Evolutionary conservation across 2,888 invertebrate genomes (phyloP), one percentile per base, ranked within the genome.

Genomic region (Drosophila siamana): DNA sequence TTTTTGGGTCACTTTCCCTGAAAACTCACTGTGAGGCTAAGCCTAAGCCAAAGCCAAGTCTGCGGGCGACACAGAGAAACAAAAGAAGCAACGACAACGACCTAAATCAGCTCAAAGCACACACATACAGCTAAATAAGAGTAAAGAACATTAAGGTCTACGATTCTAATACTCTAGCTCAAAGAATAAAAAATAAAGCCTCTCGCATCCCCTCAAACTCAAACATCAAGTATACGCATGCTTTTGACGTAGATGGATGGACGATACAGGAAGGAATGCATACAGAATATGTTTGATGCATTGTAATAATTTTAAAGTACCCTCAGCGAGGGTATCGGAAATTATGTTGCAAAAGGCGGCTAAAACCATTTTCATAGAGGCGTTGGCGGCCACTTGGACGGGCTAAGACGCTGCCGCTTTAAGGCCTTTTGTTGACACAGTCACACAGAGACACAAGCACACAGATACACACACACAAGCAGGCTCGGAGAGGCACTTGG

Each of bases 401-500:
- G 40, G 38, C 63, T 51, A 40, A 64, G 51, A 59, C 54, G 63
- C 55, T 52, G 64, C 51, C 69, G 61, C 75, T 69, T 78, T 67
- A 78, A 81, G 79, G 54, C 65, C 57, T 64, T 61, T 64, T 67
- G 74, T 78, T 74, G 75, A 71, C 67, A 74, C 72, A 57, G 38
- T 54, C 61, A 60, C 59, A 65, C 40, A 59, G 28, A 57, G 24
- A 48, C 41, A 46, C 44, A 50, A 11, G 47, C 47, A 59, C 22
- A 57, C 8, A 43, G 24, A 48, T 7, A 52, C 33, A 57, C 24
- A 61, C 28, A 52, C 24, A 60, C 28, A 60, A 16, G 48, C 9
- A 19, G 15, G 6, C 22, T 30, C 30, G 33, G n/a, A 30, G n/a
- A 24, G 51, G 30, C 13, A 33, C 51, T 26, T 24, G 40, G 26